Base-by-base conservation (phyloP, 2,888 invertebrate species). In the Seira ritae region DNA sequence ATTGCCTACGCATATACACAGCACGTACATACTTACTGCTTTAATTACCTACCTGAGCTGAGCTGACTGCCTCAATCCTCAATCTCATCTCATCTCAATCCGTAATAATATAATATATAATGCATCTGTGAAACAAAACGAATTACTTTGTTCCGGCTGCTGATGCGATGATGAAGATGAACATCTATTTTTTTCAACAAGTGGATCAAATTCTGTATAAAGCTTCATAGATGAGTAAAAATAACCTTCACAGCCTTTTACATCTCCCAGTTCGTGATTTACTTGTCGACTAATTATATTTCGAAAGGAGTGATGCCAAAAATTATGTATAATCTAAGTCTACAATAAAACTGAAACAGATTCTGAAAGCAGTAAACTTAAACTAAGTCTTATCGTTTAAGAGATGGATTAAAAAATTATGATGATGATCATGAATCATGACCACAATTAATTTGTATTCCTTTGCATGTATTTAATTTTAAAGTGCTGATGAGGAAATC, bases 131-230 rank as follows among this genome's bases (percentile, higher is more conserved):
- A 42, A 70, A 79, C 62, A 72, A 67, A 62, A 66, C 62, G 69
- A 80, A 80, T 80, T 62, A 78, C 78, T 78, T 71, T 73, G 80
- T 80, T 80, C 80, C 73, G 80, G 74, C 62, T 74, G n/a, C n/a
- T n/a, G n/a, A n/a, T n/a, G n/a, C n/a, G n/a, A n/a, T n/a, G n/a
- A n/a, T n/a, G n/a, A n/a, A n/a, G n/a, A n/a, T n/a, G 62, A 74
- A 50, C 55, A 72, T 74, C 22, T 15, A 1, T 10, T 12, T n/a
- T 24, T 24, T 23, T 15, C 24, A 6, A 67, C 20, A 22, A 23
- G 20, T 67, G 6, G 20, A 67, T 23, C 19, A 24, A 62, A 17
- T 22, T 1, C 8, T 6, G 37, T 37, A n/a, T 68, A 37, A 24
- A 37, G n/a, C 31, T 12, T n/a, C 23, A n/a, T 22, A 15, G 24